Base-by-base conservation (phyloP, 2,113 vertebrate genomes). In the Prietella phreatophila region DNA sequence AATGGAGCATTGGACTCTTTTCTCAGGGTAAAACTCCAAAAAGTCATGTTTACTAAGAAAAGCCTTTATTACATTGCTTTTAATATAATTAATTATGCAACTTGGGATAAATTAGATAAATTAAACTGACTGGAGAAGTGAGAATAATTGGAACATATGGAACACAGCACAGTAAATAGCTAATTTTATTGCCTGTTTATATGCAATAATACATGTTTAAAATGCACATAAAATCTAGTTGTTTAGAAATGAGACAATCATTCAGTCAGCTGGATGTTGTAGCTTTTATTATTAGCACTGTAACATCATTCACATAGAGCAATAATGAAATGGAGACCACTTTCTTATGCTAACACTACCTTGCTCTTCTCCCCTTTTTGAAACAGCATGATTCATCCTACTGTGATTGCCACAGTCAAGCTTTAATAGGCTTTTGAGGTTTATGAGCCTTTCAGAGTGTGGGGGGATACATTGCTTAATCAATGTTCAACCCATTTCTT, bases 1-100 rank as follows among this genome's bases (percentile, higher is more conserved):
- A 99, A 99, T 0, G 98, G 98, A 0, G 98, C 98, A 33, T 90
- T 99, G 89, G 98, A 99, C 93, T 99, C 98, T 0, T 99, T 99
- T 92, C 96, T 99, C 83, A 95, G 98, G 96, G 98, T 99, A 91
- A 96, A 96, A 88, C 22, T 55, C 50, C 8, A 25, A 27, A 47
- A 76, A 9, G 9, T 47, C 42, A 76, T 25, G 25, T 56, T 80
- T 80, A 19, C 76, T 10, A n/a, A 53, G 36, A 47, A 61, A 61
- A 25, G 10, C 0, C 1, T 58, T 58, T 80, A 33, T 60, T 60
- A 19, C 1, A 42, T 5, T 69, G 13, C 2, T 22, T 33, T 22
- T 20, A 55, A 47, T 25, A 42, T 25, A 78, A 50, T 53, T 0
- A 53, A 53, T 78, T 50, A 53, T n/a, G 25, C 75, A 78, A 7